phyloP scores from a whole-genome alignment of 2,113 vertebrate genomes.

The Pseudopipra pipra region DNA sequence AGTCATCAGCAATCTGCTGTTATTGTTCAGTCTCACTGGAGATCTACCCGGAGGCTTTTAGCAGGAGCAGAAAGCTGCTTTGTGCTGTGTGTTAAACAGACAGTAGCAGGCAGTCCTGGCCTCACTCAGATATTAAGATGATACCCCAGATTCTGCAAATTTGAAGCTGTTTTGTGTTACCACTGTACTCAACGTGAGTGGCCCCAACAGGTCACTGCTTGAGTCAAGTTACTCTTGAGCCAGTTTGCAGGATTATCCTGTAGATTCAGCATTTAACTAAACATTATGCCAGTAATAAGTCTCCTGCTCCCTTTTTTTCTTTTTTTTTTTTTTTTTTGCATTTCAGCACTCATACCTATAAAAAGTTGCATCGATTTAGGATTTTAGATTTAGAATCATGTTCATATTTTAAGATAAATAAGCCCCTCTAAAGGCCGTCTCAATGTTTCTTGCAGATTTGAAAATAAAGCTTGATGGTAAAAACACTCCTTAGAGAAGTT shows the following conservation, averaged over 20 bases:
- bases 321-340: fast-evolving
- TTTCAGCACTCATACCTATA: neutral
- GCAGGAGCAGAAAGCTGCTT: neutral
- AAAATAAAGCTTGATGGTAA: neutral
- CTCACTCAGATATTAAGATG: neutral
- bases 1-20: slow-evolving; percentile 19
- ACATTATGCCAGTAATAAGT: neutral
- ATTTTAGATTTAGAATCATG: neutral
- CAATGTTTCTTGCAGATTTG: neutral
- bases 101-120: neutral
- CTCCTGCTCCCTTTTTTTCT: fast-evolving
- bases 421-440: neutral
- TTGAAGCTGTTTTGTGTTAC: neutral
- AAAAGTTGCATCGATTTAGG: neutral
- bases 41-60: neutral
- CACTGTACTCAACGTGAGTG: neutral
- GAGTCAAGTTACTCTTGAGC: neutral
- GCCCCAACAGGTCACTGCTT: neutral
- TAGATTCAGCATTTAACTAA: neutral
- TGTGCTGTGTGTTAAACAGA: neutral
- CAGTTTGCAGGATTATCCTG: neutral
- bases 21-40: neutral
- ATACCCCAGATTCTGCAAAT: neutral
- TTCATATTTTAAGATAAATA: neutral
- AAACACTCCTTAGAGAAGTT: neutral